A percentile compares a stretch with the other conserved stretches of the same genome.
Conservation (phyloP, 2,113 vertebrate species). For the Hemichromis elongatus region DNA sequence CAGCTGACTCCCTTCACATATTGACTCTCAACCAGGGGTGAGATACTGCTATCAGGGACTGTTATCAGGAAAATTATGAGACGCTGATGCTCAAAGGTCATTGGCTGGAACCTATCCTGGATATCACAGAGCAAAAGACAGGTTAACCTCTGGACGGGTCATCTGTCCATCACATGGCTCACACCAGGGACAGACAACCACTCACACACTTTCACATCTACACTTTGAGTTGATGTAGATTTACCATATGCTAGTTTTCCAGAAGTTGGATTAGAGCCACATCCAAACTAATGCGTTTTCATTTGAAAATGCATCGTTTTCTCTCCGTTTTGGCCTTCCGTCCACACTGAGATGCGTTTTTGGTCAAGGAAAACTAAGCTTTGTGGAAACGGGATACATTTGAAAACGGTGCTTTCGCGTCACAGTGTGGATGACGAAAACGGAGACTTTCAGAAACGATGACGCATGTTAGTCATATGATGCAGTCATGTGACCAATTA, state of each 20-base stretch:
- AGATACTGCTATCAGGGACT: background rate
- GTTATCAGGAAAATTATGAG: background rate
- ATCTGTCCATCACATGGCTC: background rate
- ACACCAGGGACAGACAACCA: background rate
- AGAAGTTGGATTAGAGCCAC: background rate
- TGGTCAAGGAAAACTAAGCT: too few relatives aligned
- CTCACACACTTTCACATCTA: background rate
- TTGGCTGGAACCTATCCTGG: background rate
- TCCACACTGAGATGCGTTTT: too few relatives aligned
- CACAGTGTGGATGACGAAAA: too few relatives aligned
- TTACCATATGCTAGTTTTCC: background rate
- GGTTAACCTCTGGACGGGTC: background rate
- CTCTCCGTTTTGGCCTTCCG: too few relatives aligned
- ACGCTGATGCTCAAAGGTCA: background rate
- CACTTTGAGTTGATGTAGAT: background rate
- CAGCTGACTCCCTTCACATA: background rate
- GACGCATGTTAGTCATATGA: too few relatives aligned
- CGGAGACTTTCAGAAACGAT: too few relatives aligned
- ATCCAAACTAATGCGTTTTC: too few relatives aligned
- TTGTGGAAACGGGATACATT: too few relatives aligned
- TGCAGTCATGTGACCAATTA: too few relatives aligned
- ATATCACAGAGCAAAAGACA: background rate
- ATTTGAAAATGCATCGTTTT: too few relatives aligned
- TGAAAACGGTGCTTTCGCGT: too few relatives aligned
- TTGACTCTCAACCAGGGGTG: rapidly evolving